phyloP scores from a whole-genome alignment of 2,797 vertebrate genomes.

The Sebastes kiyomatsui region DNA sequence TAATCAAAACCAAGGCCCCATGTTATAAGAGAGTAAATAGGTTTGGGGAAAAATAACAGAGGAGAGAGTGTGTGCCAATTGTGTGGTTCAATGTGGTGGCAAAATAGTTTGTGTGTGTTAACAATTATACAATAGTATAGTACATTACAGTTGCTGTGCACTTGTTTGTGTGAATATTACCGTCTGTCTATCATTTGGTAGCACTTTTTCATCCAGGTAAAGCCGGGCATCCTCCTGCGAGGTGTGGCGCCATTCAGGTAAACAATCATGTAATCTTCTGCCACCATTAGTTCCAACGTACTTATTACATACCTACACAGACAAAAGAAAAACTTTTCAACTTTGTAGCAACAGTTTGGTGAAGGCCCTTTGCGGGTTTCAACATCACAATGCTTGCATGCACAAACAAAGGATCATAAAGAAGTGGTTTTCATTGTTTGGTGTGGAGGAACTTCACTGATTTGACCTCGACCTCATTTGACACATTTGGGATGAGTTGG shows the following conservation, averaged over 20 bases:
- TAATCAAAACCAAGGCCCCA: background rate
- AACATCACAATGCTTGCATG: background rate
- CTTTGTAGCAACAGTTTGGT: background rate
- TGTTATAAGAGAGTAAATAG: background rate
- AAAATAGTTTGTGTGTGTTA: background rate
- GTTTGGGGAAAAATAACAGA: background rate
- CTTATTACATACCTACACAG: constrained; percentile 93
- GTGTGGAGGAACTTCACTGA: background rate
- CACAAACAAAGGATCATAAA: background rate
- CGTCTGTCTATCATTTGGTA: constrained; percentile 98
- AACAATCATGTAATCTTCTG: constrained; percentile 98
- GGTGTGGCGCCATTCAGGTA: constrained; percentile 98
- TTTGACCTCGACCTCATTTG: background rate
- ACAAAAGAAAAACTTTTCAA: background rate
- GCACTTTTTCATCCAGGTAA: constrained; percentile 98
- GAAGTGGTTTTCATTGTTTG: background rate
- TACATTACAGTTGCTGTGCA: background rate
- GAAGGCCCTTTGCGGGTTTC: background rate
- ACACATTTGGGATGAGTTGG: background rate
- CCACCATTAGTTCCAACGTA: constrained; percentile 97
- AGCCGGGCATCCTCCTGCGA: constrained; percentile 93
- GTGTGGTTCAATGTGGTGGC: background rate
- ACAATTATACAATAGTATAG: background rate
- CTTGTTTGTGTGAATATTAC: constrained; percentile 63
- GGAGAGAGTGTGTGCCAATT: too few species aligned